Percentiles rank a stretch among this genome's conserved stretches.
These are phyloP conservation scores for Crocodylus rhombifer DNA, from an alignment of 2,797 vertebrate species.

Conservation along the genomic window DNA sequence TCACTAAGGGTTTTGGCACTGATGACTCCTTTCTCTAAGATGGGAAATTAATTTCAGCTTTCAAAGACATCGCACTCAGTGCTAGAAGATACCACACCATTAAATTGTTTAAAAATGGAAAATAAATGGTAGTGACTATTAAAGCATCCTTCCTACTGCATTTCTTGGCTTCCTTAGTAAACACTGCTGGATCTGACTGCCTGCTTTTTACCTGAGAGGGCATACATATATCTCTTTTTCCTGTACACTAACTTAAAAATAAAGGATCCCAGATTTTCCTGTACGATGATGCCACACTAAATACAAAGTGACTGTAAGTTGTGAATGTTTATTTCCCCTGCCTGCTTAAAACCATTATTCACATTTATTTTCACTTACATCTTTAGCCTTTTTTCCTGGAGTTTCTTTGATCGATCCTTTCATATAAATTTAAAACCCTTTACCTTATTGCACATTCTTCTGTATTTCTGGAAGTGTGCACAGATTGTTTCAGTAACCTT, in stretches of 20 bases:
- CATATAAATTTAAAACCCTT: neutral
- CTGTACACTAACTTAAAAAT: neutral
- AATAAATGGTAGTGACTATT: slow-evolving; percentile 3
- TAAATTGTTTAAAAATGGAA: neutral
- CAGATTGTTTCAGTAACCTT: neutral
- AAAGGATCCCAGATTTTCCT: neutral
- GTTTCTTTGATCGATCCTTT: neutral
- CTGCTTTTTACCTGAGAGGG: slow-evolving; percentile 13
- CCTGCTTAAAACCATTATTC: neutral
- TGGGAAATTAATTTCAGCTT: slow-evolving; percentile 59
- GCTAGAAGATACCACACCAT: neutral
- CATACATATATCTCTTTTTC: neutral
- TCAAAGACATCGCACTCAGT: neutral
- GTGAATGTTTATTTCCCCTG: neutral
- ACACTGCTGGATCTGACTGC: neutral
- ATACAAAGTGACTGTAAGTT: accelerated
- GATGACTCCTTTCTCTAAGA: slow-evolving; percentile 22
- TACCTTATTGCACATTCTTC: accelerated
- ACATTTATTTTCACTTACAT: neutral
- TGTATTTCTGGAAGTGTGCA: accelerated
- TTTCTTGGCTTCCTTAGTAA: slow-evolving; percentile 40
- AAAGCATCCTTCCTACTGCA: slow-evolving; percentile 13
- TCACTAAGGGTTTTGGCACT: slow-evolving; percentile 22
- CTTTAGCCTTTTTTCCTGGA: neutral
- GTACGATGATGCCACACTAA: neutral